Conservation (phyloP, 2,797 vertebrate species). For the Pantherophis vulpinus region DNA sequence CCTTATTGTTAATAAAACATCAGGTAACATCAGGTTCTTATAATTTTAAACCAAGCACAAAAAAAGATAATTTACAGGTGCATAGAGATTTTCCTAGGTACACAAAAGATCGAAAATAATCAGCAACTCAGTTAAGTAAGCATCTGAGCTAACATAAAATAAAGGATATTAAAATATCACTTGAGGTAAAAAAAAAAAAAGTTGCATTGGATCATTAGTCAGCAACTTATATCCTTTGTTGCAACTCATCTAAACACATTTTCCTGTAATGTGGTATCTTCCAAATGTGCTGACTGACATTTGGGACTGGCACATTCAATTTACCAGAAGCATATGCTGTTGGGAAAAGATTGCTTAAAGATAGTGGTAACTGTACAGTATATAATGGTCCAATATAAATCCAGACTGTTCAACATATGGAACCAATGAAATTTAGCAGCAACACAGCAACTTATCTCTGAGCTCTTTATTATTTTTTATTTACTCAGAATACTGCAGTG, state of each 20-base stretch:
- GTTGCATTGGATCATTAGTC: neutral
- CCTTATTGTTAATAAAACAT: neutral
- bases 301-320: neutral
- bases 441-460: slow-evolving; percentile 4
- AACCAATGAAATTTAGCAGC: neutral
- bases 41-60: neutral
- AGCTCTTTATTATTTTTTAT: neutral
- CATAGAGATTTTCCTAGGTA: neutral
- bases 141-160: neutral
- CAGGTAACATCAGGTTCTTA: neutral
- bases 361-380: neutral
- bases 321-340: neutral
- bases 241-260: neutral
- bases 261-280: neutral
- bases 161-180: neutral
- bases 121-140: neutral
- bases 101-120: neutral
- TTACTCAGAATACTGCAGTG: neutral
- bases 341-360: neutral
- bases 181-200: neutral
- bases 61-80: neutral
- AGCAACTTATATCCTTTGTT: neutral
- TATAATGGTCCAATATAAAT: neutral
- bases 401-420: neutral
- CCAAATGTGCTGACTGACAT: neutral